Evolutionary conservation across 1,140 invertebrate genomes (phyloP).

Genomic region (Pseudachorutes palmiensis): DNA sequence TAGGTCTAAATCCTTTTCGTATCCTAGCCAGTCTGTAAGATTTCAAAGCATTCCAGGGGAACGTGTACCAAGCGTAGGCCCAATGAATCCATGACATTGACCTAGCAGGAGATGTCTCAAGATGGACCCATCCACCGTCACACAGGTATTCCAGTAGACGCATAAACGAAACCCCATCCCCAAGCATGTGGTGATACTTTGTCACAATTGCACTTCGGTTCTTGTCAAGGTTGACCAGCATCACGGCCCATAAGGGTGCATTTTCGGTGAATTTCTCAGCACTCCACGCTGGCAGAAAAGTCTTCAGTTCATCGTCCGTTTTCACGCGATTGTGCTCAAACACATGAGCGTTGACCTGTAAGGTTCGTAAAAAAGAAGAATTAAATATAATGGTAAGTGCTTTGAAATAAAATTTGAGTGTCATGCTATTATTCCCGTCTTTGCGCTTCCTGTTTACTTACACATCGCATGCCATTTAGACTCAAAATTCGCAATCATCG

Average conservation of each 20-base stretch:
- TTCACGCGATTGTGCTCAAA: constrained; percentile 10
- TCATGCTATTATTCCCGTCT: no score
- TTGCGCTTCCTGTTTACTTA: no score
- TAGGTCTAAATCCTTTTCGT: constrained; percentile 34
- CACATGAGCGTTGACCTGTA: constrained; percentile 21
- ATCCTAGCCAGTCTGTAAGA: constrained; percentile 30
- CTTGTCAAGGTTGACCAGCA: constrained; percentile 22
- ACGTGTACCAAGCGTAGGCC: constrained; percentile 37
- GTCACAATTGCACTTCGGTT: constrained; percentile 29
- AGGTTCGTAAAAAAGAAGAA: constrained; percentile 2
- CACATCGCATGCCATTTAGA: no score
- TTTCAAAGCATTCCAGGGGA: constrained; percentile 36
- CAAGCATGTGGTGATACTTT: constrained; percentile 35
- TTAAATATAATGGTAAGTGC: no score
- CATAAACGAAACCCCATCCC: constrained; percentile 37
- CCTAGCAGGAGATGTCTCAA: constrained; percentile 16
- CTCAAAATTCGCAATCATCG: no score
- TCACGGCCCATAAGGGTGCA: constrained; percentile 28
- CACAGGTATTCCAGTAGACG: constrained; percentile 32
- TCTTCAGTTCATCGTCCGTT: constrained; percentile 26
- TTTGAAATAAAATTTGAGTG: no score
- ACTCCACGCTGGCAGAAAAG: constrained; percentile 28
- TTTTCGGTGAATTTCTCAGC: constrained; percentile 18
- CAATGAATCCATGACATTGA: constrained; percentile 30
- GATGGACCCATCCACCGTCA: constrained; percentile 31